A percentile compares a stretch with the other conserved stretches of the same genome.
Evolutionary conservation across 2,113 vertebrate genomes (phyloP).

Genomic region (Tenrec ecaudatus): DNA sequence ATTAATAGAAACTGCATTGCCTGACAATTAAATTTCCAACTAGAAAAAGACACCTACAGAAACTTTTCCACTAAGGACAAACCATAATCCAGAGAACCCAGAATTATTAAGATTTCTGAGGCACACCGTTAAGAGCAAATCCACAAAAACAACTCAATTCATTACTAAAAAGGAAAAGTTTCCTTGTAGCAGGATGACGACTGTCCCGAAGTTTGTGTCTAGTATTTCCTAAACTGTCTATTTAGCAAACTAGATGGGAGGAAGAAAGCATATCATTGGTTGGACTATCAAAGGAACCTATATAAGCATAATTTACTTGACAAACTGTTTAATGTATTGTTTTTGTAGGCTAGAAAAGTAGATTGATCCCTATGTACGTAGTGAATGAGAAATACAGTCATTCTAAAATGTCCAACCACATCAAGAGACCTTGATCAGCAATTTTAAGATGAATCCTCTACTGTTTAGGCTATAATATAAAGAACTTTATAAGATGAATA

Average conservation of each 20-base stretch:
- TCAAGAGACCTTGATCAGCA: neutral
- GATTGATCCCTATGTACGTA: neutral
- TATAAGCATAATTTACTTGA: constrained; percentile 24
- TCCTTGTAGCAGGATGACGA: neutral
- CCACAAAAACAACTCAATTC: constrained; percentile 15
- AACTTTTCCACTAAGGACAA: neutral
- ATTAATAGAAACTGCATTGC: no score
- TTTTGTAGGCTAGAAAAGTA: constrained; percentile 49
- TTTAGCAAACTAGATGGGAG: neutral
- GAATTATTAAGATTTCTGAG: neutral
- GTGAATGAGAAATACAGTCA: constrained; percentile 1
- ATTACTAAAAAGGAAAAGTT: neutral
- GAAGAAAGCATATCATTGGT: neutral
- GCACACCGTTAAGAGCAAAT: neutral
- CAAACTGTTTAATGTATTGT: neutral
- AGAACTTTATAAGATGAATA: neutral
- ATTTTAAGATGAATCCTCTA: constrained; percentile 20
- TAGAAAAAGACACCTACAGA: constrained; percentile 31
- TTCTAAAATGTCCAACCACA: constrained; percentile 19
- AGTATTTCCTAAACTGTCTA: constrained; percentile 4
- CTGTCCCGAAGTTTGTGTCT: neutral
- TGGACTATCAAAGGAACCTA: constrained; percentile 1
- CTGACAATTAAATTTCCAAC: constrained; percentile 39
- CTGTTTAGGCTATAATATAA: neutral
- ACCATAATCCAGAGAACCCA: neutral